phyloP scores from a whole-genome alignment of 1,140 invertebrate genomes.

The Formica selysi region DNA sequence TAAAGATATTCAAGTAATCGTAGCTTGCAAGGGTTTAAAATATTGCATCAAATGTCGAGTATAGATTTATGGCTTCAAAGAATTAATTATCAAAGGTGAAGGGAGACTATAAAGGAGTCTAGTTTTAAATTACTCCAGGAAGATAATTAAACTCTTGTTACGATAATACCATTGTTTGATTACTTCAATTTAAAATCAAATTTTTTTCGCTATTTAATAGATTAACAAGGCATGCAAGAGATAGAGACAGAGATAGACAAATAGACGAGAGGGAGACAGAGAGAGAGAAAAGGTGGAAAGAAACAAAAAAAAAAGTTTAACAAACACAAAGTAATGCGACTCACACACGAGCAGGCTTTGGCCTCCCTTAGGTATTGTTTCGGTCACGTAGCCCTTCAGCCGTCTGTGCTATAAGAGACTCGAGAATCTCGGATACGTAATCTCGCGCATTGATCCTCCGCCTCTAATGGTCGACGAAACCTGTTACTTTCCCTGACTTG shows the following conservation, averaged over 20 bases:
- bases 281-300: neutral
- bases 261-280: no score
- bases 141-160: conserved; percentile 1
- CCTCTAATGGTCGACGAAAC: conserved; percentile 56
- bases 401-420: conserved; percentile 33
- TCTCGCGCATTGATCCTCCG: conserved; percentile 62
- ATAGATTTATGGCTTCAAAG: conserved; percentile 63
- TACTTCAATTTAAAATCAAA: neutral
- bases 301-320: neutral
- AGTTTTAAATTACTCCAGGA: neutral
- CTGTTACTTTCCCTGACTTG: conserved; percentile 36
- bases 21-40: conserved; percentile 16
- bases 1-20: neutral
- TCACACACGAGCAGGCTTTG: neutral
- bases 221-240: neutral
- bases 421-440: conserved; percentile 49
- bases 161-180: neutral
- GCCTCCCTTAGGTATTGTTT: conserved; percentile 63
- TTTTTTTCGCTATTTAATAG: neutral
- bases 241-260: neutral
- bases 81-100: neutral
- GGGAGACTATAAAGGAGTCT: neutral
- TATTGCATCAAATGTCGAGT: conserved; percentile 47
- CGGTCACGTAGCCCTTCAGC: conserved; percentile 66
- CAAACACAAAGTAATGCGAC: conserved; percentile 49